Evolutionary conservation across 2,888 invertebrate species (phyloP).

Genomic region (Tuta absoluta): DNA sequence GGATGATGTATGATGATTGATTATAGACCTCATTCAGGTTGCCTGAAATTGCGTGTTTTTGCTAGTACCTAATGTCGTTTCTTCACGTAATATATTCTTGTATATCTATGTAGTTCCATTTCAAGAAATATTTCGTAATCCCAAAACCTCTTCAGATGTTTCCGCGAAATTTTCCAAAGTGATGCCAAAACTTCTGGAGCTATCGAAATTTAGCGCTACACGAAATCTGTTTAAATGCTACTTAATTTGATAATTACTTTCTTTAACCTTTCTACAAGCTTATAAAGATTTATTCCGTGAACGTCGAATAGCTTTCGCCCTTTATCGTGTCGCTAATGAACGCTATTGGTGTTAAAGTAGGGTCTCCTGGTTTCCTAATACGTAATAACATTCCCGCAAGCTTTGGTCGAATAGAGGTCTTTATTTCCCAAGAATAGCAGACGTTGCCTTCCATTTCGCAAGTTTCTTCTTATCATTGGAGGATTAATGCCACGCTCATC

Average conservation of each 20-base stretch:
- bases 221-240: neutral
- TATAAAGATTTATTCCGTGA: neutral
- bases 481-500: neutral
- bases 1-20: constrained; percentile 13
- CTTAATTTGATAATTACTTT: neutral
- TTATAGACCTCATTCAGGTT: constrained; percentile 23
- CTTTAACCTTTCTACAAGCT: neutral
- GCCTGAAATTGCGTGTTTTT: constrained; percentile 6
- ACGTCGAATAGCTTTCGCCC: neutral
- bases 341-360: neutral
- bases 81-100: no score
- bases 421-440: neutral
- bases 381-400: neutral
- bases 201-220: neutral
- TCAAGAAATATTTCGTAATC: neutral
- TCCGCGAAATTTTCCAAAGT: neutral
- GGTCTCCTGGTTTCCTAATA: neutral
- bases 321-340: neutral
- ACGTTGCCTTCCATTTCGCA: neutral
- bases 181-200: neutral
- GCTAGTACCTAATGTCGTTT: neutral
- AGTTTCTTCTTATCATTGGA: constrained; percentile 2
- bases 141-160: neutral
- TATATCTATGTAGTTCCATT: neutral
- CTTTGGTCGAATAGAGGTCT: neutral